Percentiles rank a stretch among this genome's conserved stretches.
Conservation (phyloP, 2,888 invertebrate genomes). For the Bembecia ichneumoniformis region DNA sequence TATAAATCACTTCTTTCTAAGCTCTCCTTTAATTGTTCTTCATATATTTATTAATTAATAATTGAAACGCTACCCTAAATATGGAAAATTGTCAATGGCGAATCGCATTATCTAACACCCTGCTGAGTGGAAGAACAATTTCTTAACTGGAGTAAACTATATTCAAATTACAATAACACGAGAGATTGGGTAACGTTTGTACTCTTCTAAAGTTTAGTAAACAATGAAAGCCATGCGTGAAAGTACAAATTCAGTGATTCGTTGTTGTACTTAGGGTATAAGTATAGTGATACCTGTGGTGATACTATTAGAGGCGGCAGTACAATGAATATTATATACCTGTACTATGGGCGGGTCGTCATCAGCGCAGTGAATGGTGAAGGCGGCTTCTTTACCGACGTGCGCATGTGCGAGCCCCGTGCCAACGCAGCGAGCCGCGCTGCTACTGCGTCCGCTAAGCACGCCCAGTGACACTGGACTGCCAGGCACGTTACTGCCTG, state of each 20-base stretch:
- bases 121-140: no score
- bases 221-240: no score
- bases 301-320: neutral
- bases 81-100: no score
- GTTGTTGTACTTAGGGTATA: neutral
- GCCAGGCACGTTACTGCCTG: constrained; percentile 69
- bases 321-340: constrained; percentile 32
- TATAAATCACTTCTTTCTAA: no score
- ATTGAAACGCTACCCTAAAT: no score
- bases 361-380: constrained; percentile 74
- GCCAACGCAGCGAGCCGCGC: constrained; percentile 74
- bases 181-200: no score
- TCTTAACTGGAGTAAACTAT: no score
- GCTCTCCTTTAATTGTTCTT: no score
- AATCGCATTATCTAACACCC: no score
- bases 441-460: constrained; percentile 48
- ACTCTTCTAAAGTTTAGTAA: no score
- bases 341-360: constrained; percentile 76
- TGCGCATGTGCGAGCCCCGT: constrained; percentile 79
- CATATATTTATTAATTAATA: no score
- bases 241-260: neutral
- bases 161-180: no score
- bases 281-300: neutral
- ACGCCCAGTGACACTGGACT: constrained; percentile 73
- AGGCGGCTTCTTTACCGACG: constrained; percentile 80